Conservation (phyloP, 2,888 invertebrate genomes). For the Nemotelus nigrinus region DNA sequence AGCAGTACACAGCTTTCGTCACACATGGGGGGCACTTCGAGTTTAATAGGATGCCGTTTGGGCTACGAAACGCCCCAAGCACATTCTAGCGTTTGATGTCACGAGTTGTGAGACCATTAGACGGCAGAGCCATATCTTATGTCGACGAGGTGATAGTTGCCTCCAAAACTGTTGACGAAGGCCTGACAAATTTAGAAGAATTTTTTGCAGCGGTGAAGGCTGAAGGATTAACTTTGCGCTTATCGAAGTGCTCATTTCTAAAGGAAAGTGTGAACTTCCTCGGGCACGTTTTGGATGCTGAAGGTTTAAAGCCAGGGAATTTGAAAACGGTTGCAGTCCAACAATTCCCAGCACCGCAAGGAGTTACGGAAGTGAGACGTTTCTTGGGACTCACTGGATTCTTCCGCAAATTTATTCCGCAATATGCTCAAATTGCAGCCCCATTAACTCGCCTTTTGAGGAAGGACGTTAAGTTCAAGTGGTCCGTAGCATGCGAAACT, state of each 20-base stretch:
- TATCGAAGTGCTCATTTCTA: conserved; percentile 1
- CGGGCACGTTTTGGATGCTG: not conserved
- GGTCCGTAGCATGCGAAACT: too few species aligned
- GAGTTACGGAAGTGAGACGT: not conserved
- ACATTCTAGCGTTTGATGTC: too few species aligned
- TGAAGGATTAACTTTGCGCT: too few species aligned
- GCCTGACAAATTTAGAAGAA: too few species aligned
- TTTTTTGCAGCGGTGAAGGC: too few species aligned
- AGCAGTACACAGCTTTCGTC: conserved; percentile 6
- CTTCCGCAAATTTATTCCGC: not conserved
- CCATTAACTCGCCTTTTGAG: too few species aligned
- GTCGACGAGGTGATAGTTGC: conserved; percentile 5
- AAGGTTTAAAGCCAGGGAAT: not conserved
- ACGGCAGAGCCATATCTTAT: not conserved
- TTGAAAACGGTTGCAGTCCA: not conserved
- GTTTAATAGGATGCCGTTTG: not conserved
- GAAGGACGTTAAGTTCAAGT: too few species aligned
- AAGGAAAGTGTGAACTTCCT: not conserved
- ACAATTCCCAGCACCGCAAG: not conserved
- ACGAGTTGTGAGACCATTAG: too few species aligned
- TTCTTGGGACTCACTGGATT: conserved; percentile 8
- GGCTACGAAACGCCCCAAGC: not conserved
- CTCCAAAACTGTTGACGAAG: not conserved
- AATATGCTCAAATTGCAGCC: too few species aligned
- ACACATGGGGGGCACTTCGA: not conserved